phyloP scores from a whole-genome alignment of 2,888 invertebrate genomes.

The Oscheius onirici region DNA sequence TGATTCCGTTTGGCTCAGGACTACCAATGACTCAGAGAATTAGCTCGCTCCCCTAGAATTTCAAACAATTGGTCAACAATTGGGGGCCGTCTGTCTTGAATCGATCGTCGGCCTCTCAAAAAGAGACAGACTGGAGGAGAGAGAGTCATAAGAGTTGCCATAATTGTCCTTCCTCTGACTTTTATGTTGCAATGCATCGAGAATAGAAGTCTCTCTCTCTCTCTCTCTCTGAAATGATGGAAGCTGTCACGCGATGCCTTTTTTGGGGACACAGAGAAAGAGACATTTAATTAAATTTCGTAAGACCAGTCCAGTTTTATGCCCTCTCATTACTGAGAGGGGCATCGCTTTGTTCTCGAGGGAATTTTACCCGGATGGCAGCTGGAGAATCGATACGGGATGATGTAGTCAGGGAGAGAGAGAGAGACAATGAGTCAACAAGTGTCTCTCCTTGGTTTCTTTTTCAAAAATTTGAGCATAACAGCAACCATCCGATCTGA shows the following conservation, averaged over 20 bases:
- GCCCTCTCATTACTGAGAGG: constrained; percentile 14
- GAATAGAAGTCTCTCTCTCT: neutral
- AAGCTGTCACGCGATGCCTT: constrained; percentile 1
- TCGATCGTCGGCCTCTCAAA: no score
- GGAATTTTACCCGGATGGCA: constrained; percentile 6
- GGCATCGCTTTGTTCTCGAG: constrained; percentile 24
- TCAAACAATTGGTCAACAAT: no score
- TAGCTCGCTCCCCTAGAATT: no score
- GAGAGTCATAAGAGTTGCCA: neutral
- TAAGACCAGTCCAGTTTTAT: neutral
- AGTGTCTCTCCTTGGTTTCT: neutral
- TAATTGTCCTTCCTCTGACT: constrained; percentile 15
- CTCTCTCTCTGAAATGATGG: neutral
- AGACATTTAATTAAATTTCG: constrained; percentile 19
- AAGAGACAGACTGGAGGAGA: no score
- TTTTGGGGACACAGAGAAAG: neutral
- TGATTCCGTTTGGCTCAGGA: neutral
- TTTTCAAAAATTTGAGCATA: neutral
- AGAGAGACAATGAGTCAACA: neutral
- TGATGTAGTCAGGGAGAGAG: neutral
- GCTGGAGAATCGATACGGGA: neutral
- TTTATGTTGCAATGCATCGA: constrained; percentile 21
- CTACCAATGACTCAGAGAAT: no score
- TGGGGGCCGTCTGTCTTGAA: no score
- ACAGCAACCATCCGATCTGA: no score